Conservation (phyloP, 2,113 vertebrate species). For the Coptodon bakossiorum region DNA sequence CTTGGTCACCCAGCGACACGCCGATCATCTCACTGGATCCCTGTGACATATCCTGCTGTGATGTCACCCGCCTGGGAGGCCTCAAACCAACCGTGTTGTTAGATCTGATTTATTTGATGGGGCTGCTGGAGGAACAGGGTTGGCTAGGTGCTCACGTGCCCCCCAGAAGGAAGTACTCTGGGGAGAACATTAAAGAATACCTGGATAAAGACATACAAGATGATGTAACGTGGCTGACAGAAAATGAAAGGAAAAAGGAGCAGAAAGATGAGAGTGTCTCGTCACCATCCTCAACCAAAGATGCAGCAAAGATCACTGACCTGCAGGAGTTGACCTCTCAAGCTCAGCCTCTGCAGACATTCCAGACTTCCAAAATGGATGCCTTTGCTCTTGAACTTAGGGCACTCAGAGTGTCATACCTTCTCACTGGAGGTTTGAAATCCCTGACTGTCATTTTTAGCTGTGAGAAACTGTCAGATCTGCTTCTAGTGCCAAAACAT, state of each 20-base stretch:
- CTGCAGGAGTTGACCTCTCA: constrained; percentile 19
- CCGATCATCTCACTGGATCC: constrained; percentile 74
- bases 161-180: constrained; percentile 31
- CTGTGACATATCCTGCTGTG: constrained; percentile 61
- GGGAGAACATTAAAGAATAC: constrained; percentile 22
- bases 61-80: constrained; percentile 62
- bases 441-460: constrained; percentile 72
- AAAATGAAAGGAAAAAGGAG: constrained; percentile 32
- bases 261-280: constrained; percentile 21
- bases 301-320: constrained; percentile 10
- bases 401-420: constrained; percentile 72
- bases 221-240: constrained; percentile 21
- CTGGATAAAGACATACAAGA: constrained; percentile 55
- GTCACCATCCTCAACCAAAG: constrained; percentile 9
- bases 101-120: constrained; percentile 74
- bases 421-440: constrained; percentile 74
- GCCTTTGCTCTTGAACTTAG: constrained; percentile 66
- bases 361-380: constrained; percentile 43
- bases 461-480: constrained; percentile 70
- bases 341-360: neutral
- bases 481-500: constrained; percentile 61
- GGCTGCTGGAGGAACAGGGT: constrained; percentile 72
- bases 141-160: constrained; percentile 6
- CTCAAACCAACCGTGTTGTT: constrained; percentile 70
- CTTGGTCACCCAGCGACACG: constrained; percentile 82